A percentile compares a stretch with the other conserved stretches of the same genome.
phyloP scores from a whole-genome alignment of 2,113 vertebrate genomes.

The Shinisaurus crocodilurus region DNA sequence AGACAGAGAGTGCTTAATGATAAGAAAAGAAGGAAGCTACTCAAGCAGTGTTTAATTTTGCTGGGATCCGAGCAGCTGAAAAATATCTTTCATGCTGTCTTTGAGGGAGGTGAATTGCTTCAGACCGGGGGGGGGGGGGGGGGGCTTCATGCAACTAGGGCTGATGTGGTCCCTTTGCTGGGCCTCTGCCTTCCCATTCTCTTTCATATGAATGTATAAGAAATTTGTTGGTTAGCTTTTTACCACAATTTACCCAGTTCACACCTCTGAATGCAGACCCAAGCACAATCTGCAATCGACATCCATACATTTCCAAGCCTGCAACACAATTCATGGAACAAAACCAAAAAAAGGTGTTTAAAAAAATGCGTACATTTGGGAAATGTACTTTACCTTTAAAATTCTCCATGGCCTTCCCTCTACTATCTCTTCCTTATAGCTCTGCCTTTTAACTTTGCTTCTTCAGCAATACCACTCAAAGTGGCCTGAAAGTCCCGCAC shows the following conservation, averaged over 20 bases:
- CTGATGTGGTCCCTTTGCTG: neutral
- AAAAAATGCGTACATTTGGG: too few relatives aligned
- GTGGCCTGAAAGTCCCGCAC: neutral
- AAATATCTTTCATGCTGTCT: conserved; percentile 20
- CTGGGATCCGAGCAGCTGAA: conserved; percentile 40
- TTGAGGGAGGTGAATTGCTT: neutral
- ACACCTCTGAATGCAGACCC: too few relatives aligned
- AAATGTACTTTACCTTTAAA: neutral
- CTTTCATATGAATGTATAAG: too few relatives aligned
- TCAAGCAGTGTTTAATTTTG: conserved; percentile 49
- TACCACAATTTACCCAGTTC: too few relatives aligned
- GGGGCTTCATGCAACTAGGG: conserved; percentile 15
- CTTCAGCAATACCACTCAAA: neutral
- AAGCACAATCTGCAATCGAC: too few relatives aligned
- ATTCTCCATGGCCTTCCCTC: neutral
- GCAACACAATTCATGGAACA: too few relatives aligned
- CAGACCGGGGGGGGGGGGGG: conserved; percentile 32
- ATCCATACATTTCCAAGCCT: too few relatives aligned
- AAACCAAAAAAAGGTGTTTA: too few relatives aligned
- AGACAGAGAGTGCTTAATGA: conserved; percentile 30
- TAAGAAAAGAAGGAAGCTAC: conserved; percentile 27
- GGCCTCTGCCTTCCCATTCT: too few relatives aligned
- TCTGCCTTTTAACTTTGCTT: neutral
- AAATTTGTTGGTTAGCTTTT: too few relatives aligned
- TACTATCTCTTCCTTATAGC: neutral